phyloP scores from a whole-genome alignment of 2,797 vertebrate species.

The Sebastes goodei region DNA sequence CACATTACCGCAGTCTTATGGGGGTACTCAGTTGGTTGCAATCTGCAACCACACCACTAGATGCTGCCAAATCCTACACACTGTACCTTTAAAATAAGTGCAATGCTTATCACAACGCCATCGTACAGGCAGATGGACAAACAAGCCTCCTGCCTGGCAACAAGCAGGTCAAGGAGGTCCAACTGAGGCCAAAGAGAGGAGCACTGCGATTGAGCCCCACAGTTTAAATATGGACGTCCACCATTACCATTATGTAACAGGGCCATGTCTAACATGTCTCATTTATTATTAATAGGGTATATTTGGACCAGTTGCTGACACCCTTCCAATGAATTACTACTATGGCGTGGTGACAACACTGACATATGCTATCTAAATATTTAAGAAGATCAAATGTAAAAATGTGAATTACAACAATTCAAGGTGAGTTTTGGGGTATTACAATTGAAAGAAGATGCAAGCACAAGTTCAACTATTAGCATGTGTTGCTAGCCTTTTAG shows the following conservation, averaged over 20 bases:
- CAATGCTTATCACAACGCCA: neutral
- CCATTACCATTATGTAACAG: slow-evolving; percentile 53
- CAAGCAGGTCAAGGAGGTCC: slow-evolving; percentile 16
- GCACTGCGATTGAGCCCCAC: slow-evolving; percentile 8
- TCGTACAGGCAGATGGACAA: neutral
- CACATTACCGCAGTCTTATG: too few relatives aligned
- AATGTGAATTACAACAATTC: neutral
- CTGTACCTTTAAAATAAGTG: neutral
- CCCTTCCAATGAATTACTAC: slow-evolving; percentile 2
- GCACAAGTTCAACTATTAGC: neutral
- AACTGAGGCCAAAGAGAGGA: slow-evolving; percentile 20
- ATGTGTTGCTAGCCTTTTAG: neutral
- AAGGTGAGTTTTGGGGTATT: neutral
- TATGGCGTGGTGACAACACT: neutral
- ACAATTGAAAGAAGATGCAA: neutral
- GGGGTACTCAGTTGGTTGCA: too few relatives aligned
- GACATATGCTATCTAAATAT: neutral
- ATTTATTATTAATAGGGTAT: slow-evolving; percentile 60
- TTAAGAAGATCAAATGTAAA: neutral
- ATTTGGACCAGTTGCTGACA: slow-evolving; percentile 49
- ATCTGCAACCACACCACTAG: too few relatives aligned
- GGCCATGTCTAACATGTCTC: slow-evolving; percentile 31
- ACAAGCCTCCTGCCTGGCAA: slow-evolving; percentile 34
- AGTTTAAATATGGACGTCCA: slow-evolving; percentile 69
- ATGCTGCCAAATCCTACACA: too few relatives aligned